phyloP scores from a whole-genome alignment of 2,888 invertebrate species.

The Ctenicera cuprea region DNA sequence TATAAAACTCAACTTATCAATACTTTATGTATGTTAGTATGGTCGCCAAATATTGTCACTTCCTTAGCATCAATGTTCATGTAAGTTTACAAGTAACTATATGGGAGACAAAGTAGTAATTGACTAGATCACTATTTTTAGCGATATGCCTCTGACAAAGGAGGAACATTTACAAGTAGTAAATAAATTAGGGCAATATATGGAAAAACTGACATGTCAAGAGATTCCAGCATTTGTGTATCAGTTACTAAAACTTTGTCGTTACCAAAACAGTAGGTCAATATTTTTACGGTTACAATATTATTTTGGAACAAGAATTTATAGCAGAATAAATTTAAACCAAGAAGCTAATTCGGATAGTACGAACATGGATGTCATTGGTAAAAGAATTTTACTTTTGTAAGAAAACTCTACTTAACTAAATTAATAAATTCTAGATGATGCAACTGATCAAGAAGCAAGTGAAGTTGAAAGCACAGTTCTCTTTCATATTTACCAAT shows the following conservation, averaged over 20 bases:
- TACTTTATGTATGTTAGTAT: conserved; percentile 77
- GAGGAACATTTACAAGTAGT: conserved; percentile 78
- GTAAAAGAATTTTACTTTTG: conserved; percentile 55
- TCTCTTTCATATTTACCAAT: conserved; percentile 76
- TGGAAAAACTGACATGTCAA: conserved; percentile 77
- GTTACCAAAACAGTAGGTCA: conserved; percentile 67
- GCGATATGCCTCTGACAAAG: conserved; percentile 77
- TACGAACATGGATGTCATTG: conserved; percentile 65
- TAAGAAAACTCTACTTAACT: background rate
- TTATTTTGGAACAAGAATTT: conserved; percentile 68
- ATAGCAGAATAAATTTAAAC: conserved; percentile 59
- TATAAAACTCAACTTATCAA: conserved; percentile 78
- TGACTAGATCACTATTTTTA: conserved; percentile 63
- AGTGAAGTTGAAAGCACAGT: conserved; percentile 78
- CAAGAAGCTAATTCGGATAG: conserved; percentile 61
- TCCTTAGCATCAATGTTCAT: conserved; percentile 81
- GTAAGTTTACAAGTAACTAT: conserved; percentile 69
- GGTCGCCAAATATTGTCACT: conserved; percentile 78
- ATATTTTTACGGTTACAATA: conserved; percentile 67
- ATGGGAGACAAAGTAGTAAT: background rate
- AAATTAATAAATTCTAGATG: conserved; percentile 65
- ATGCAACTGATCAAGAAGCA: conserved; percentile 73
- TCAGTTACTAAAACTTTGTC: conserved; percentile 79
- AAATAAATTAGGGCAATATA: conserved; percentile 77
- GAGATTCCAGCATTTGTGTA: conserved; percentile 81